Percentiles rank a stretch among this genome's conserved stretches.
phyloP scores from a whole-genome alignment of 2,113 vertebrate genomes.

The Penelope pileata region DNA sequence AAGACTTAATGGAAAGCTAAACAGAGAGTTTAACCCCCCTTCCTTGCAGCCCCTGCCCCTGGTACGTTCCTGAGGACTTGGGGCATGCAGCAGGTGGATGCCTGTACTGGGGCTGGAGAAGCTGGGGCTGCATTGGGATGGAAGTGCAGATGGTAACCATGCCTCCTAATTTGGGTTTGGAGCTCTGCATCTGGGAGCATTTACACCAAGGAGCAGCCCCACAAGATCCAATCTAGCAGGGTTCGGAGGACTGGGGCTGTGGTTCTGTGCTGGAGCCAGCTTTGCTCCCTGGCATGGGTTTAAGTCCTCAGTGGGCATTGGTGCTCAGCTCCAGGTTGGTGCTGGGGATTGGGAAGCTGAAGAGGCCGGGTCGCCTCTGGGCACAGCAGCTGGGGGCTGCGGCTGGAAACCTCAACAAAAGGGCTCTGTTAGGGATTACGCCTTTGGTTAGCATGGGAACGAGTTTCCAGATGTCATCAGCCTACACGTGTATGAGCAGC shows the following conservation, averaged over 20 bases:
- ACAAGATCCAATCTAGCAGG: not conserved
- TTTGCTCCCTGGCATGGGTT: not conserved
- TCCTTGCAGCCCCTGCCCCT: not conserved
- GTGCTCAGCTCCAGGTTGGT: not conserved
- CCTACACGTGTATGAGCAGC: not conserved
- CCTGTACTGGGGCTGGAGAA: not conserved
- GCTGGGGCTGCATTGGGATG: not conserved
- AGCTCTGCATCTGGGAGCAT: not conserved
- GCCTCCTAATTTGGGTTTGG: not conserved
- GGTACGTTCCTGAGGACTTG: not conserved
- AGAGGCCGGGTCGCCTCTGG: not conserved
- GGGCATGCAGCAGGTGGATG: not conserved
- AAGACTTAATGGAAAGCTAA: conserved; percentile 63
- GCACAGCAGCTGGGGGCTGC: not conserved
- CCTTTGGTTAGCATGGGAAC: not conserved
- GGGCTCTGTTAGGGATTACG: fast-evolving
- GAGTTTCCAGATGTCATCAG: not conserved
- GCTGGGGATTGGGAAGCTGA: not conserved
- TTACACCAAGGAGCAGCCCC: not conserved
- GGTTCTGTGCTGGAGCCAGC: not conserved
- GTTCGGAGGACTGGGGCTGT: not conserved
- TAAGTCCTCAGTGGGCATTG: not conserved
- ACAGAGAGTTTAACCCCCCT: conserved; percentile 11
- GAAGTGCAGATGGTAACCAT: not conserved
- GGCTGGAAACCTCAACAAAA: not conserved